Conservation (phyloP, 2,888 invertebrate species). For the Diachrysia chrysitis region DNA sequence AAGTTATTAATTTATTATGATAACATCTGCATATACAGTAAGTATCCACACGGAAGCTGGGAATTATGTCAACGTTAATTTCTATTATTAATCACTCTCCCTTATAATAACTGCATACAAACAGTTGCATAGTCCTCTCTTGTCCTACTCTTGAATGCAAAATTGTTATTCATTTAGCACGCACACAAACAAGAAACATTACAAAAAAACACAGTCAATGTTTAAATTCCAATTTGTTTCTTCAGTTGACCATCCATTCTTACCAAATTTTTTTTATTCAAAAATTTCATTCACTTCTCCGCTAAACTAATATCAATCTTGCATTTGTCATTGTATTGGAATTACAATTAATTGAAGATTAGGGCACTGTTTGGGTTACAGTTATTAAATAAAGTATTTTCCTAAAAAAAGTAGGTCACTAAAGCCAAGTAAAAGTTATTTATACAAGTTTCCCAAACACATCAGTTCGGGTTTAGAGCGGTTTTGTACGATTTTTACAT, state of each 20-base stretch:
- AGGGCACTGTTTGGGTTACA: not conserved
- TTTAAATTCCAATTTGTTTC: too few relatives aligned
- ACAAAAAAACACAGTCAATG: too few relatives aligned
- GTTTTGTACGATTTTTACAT: constrained; percentile 18
- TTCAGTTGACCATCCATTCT: too few relatives aligned
- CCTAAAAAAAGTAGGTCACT: not conserved
- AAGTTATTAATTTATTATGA: constrained; percentile 71
- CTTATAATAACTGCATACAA: constrained; percentile 2
- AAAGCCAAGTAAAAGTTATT: not conserved
- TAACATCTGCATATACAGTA: constrained; percentile 66
- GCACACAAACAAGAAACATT: too few relatives aligned
- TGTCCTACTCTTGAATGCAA: too few relatives aligned
- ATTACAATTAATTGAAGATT: too few relatives aligned
- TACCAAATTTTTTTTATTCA: too few relatives aligned
- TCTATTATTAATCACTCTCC: constrained; percentile 35
- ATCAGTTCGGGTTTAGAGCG: not conserved
- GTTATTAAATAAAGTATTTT: not conserved
- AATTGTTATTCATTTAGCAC: too few relatives aligned
- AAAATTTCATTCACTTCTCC: too few relatives aligned
- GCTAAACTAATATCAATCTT: too few relatives aligned
- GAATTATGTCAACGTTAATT: constrained; percentile 54
- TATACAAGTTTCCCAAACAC: not conserved
- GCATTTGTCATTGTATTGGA: too few relatives aligned
- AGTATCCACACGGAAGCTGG: constrained; percentile 68
- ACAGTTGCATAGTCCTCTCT: constrained; percentile 16